Evolutionary conservation across 2,888 invertebrate genomes (phyloP).

Genomic region (Buathra laborator): DNA sequence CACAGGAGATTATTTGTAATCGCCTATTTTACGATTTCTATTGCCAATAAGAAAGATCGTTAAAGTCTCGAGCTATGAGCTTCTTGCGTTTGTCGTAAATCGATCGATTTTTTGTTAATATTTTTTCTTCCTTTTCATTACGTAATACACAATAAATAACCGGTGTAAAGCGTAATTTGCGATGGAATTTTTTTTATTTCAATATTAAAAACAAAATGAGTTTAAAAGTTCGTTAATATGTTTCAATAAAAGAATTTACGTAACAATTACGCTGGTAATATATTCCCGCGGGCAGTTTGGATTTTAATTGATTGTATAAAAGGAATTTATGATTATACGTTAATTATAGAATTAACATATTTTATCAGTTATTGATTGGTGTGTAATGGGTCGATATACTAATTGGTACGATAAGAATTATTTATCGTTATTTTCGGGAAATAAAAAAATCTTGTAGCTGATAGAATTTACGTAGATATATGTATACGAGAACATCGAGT

Average conservation of each 20-base stretch:
- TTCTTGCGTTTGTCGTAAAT: neutral
- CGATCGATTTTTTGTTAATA: neutral
- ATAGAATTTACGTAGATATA: neutral
- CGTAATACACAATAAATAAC: neutral
- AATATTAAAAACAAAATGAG: no score
- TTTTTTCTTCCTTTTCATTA: neutral
- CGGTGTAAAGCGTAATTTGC: neutral
- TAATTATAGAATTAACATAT: neutral
- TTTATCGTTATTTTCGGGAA: neutral
- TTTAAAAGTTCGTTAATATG: no score
- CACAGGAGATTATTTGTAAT: neutral
- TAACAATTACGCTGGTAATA: no score
- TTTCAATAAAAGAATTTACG: no score
- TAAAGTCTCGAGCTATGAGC: neutral
- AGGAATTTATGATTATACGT: neutral
- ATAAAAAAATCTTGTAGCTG: neutral
- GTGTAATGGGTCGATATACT: neutral
- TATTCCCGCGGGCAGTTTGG: no score
- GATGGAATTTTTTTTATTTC: neutral
- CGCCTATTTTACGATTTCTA: neutral
- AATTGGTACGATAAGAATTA: neutral
- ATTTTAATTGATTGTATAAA: no score
- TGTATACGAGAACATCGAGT: neutral
- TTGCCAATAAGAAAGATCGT: neutral
- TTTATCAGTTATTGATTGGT: neutral